These are phyloP conservation scores for Pteruthius melanotis DNA, from an alignment of 2,113 vertebrate genomes.

Conservation along the genomic window DNA sequence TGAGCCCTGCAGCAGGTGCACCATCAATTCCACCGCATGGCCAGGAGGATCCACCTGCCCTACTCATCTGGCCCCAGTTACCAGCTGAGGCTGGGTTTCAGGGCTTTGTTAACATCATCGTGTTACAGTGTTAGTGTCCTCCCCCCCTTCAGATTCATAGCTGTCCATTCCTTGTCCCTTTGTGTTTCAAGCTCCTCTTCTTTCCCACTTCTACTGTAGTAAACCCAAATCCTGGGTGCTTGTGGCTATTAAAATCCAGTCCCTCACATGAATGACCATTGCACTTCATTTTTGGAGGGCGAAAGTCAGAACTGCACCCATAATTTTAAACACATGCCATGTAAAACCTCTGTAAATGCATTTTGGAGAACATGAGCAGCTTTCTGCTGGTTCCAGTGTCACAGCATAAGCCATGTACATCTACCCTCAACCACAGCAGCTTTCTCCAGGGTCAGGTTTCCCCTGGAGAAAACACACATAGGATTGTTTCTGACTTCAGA, in stretches of 20 bases:
- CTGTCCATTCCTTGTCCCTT: background rate
- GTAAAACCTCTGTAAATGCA: background rate
- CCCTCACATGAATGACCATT: background rate
- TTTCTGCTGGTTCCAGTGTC: background rate
- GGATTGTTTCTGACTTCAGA: background rate
- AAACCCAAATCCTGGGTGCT: background rate
- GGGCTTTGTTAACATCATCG: background rate
- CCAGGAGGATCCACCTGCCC: fast-evolving
- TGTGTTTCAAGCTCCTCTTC: background rate
- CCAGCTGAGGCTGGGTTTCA: background rate
- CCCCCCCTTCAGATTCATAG: background rate
- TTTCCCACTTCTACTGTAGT: background rate
- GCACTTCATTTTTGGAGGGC: background rate
- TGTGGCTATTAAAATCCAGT: background rate
- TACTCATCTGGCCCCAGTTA: fast-evolving
- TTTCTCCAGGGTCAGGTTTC: background rate
- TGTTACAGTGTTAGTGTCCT: background rate
- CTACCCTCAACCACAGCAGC: background rate
- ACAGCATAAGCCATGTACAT: background rate
- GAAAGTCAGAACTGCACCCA: fast-evolving
- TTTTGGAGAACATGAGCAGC: background rate
- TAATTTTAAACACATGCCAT: fast-evolving
- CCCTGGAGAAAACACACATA: background rate
- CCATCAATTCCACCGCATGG: background rate
- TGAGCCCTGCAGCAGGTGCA: background rate